These are phyloP conservation scores for Huso huso DNA, from an alignment of 2,797 vertebrate genomes.

Conservation along the genomic window DNA sequence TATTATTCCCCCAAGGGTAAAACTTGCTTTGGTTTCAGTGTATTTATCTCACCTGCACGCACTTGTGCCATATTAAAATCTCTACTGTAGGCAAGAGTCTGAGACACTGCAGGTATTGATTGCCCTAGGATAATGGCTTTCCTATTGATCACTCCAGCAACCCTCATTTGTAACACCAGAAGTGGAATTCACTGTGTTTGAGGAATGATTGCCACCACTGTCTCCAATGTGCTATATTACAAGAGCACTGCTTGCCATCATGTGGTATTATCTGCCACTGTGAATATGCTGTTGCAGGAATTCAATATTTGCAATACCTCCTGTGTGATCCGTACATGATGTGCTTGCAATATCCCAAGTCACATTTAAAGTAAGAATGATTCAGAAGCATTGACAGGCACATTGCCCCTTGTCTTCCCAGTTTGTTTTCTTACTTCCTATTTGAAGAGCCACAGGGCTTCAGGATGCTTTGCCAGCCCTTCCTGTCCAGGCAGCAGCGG, in stretches of 20 bases:
- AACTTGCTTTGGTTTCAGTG: too few species aligned
- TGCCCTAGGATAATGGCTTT: slow-evolving; percentile 12
- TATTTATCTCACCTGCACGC: too few species aligned
- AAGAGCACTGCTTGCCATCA: not conserved
- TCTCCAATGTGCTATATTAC: not conserved
- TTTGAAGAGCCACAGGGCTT: slow-evolving; percentile 13
- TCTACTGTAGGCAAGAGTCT: not conserved
- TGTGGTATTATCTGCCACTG: not conserved
- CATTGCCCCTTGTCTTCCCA: not conserved
- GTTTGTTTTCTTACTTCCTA: slow-evolving; percentile 1
- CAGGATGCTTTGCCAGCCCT: slow-evolving; percentile 3
- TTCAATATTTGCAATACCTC: too few species aligned
- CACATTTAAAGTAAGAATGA: not conserved
- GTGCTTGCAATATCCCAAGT: not conserved
- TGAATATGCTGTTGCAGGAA: not conserved
- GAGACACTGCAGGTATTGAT: slow-evolving; percentile 5
- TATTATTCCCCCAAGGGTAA: too few species aligned
- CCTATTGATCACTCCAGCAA: slow-evolving; percentile 12
- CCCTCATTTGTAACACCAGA: slow-evolving; percentile 7
- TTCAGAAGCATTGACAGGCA: not conserved
- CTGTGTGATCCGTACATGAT: too few species aligned
- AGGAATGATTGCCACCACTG: not conserved
- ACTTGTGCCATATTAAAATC: not conserved
- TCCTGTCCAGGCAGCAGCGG: slow-evolving; percentile 12
- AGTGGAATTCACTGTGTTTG: slow-evolving; percentile 3